Base-by-base conservation (phyloP, 1,140 invertebrate species). In the Meloidogyne chitwoodi region DNA sequence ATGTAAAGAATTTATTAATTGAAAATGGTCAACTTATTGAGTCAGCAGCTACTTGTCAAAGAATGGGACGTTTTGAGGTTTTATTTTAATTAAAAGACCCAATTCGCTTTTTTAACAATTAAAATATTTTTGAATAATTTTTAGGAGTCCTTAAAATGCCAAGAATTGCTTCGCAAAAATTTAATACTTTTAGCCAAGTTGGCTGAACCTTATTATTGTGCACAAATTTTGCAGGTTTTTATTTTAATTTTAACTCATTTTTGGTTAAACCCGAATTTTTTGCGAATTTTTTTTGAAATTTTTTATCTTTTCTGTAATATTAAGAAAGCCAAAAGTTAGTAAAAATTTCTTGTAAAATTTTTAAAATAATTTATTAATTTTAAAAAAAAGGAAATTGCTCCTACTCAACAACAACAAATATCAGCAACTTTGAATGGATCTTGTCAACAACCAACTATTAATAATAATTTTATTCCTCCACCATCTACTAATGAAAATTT, bases 1-100 rank as follows among this genome's bases (percentile, higher is more conserved):
- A 68, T 0, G 71, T 85, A 16, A 75, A 81, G 24, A 82, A 83
- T 48, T 38, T 86, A 56, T 65, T 87, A 19, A 82, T 82, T 34
- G 85, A 86, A 72, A 87, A 87, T 71, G 81, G 83, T 6, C 76
- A 82, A 22, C 75, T 86, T 27, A 86, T 86, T 41, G 76, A 81
- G 38, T 77, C 75, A 8, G 85, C 85, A 14, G 82, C 74, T n/a
- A 83, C 85, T 76, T 83, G 80, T 71, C 84, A 87, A 62, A 56
- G 75, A 10, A 65, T 73, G 75, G 84, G 83, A 14, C 65, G 77
- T 12, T 34, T 78, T 26, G 67, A 65, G 14, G 81, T 71, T 31
- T 48, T 67, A 1, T 67, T 19, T 67, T n/a, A n/a, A n/a, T n/a
- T n/a, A n/a, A n/a, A n/a, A n/a, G n/a, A n/a, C n/a, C n/a, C n/a